Evolutionary conservation across 2,888 invertebrate species (phyloP).

Genomic region (Scelioninae gen. 1): DNA sequence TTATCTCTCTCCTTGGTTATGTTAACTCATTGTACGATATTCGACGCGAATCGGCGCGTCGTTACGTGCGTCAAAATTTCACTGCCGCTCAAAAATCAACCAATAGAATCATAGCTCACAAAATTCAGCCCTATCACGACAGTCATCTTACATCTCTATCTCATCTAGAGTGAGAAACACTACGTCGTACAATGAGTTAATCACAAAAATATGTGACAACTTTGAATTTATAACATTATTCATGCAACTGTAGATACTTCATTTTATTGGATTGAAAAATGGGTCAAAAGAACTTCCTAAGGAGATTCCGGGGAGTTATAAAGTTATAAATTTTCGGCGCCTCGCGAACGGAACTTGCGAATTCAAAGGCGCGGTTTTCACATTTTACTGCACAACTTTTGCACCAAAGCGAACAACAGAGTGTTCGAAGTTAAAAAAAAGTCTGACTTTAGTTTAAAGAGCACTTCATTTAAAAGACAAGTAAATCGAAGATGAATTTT

Average conservation of each 20-base stretch:
- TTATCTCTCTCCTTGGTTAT: no score
- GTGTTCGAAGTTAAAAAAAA: background rate
- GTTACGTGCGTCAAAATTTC: no score
- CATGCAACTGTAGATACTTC: conserved; percentile 45
- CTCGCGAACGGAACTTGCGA: conserved; percentile 33
- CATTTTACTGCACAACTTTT: conserved; percentile 44
- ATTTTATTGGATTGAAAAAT: conserved; percentile 55
- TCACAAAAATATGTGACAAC: conserved; percentile 26
- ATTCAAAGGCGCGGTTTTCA: conserved; percentile 46
- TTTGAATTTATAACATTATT: conserved; percentile 36
- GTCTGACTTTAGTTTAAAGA: conserved; percentile 1
- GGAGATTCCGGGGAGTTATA: conserved; percentile 61
- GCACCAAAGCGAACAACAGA: conserved; percentile 10
- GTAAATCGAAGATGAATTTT: no score
- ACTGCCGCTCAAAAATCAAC: no score
- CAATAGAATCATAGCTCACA: no score
- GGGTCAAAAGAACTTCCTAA: conserved; percentile 58
- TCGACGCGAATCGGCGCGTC: no score
- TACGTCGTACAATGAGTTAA: no score
- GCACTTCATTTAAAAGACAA: background rate
- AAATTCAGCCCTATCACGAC: no score
- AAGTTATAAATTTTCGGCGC: conserved; percentile 60
- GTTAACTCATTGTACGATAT: no score
- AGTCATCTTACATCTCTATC: no score
- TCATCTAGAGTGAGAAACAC: no score